Evolutionary conservation across 2,113 vertebrate genomes (phyloP), one percentile per base, ranked within the genome.

Genomic region (Gymnobelideus leadbeateri): DNA sequence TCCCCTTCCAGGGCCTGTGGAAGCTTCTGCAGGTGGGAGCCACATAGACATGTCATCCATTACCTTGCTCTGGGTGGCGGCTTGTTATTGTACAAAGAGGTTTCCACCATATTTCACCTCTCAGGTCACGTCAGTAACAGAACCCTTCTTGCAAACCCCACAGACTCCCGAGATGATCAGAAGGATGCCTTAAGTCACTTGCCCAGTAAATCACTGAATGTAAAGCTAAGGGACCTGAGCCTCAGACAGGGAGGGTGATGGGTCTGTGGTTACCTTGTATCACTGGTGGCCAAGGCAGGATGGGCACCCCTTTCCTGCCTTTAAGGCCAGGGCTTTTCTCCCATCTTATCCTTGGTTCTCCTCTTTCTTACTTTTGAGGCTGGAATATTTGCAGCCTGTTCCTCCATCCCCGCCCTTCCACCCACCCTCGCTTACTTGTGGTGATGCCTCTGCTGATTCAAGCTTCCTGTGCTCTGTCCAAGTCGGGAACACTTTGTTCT

Each of bases 331-430:
- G n/a, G 16, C 68, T 84, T 84, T 84, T 43, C n/a, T 84, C n/a
- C 68, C 68, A 23, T 43, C 7, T 43, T 84, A 46, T 12, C 0
- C 26, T 43, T 21, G 84, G n/a, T 77, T 50, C 51, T 57, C 28
- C 53, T 21, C n/a, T 94, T 91, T 94, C 47, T 96, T 31, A 55
- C n/a, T 91, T 90, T 50, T 43, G 24, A 49, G 84, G 2, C 24
- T 95, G 46, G 10, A 51, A 89, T 94, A 93, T 94, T 92, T 54
- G 50, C 24, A 49, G 84, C 47, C 51, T 16, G 37, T 46, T 92
- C 95, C n/a, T 84, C 68, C 37, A 10, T 84, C n/a, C 68, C 37
- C 68, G 21, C 68, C n/a, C 68, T 84, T 43, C 68, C 68, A 84
- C 37, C 68, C 37, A 84, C 68, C 68, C n/a, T 84, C 68, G 10